Base-by-base conservation (phyloP, 2,113 vertebrate species). In the Fulmarus glacialis region DNA sequence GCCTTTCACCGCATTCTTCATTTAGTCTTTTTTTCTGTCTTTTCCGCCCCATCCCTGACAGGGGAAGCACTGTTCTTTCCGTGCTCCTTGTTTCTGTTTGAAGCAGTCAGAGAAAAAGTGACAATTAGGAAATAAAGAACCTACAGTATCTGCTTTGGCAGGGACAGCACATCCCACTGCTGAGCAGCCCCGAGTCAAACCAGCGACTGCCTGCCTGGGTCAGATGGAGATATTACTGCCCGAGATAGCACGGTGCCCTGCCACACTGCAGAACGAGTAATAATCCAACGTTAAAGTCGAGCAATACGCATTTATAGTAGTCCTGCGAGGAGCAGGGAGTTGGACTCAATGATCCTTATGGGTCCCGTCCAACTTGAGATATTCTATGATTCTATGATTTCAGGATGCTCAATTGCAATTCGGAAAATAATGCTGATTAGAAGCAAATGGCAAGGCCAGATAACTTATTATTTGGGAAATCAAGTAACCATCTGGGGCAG, bases 61-160 rank as follows among this genome's bases (percentile, higher is more conserved):
- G 97, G 75, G 79, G 29, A 93, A 90, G 82, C 85, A 86, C 92
- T 91, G 88, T 96, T 97, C 86, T 93, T 95, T 66, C 90, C 5
- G 0, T 15, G 50, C 63, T 90, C 29, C 92, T 94, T 71, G 67
- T 84, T 71, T 89, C 94, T 83, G 82, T 86, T 86, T 27, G 24
- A 90, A 93, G 80, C 90, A 86, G 79, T 24, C 79, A 86, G 21
- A 93, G 92, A 81, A 80, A 90, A 93, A 92, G 79, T 89, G 92
- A 93, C 94, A 97, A 96, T 93, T 78, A 89, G 90, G 95, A 96
- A 96, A 95, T 87, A 94, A 97, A 93, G 90, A 93, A 89, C 75
- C 50, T 73, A 89, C 79, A 90, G 97, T 83, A 77, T 94, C 90
- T 83, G 93, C 85, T 90, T 86, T 97, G 96, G 93, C 92, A 95